phyloP scores from a whole-genome alignment of 1,140 invertebrate species.

The Pachyrhynchus sulphureomaculatus region DNA sequence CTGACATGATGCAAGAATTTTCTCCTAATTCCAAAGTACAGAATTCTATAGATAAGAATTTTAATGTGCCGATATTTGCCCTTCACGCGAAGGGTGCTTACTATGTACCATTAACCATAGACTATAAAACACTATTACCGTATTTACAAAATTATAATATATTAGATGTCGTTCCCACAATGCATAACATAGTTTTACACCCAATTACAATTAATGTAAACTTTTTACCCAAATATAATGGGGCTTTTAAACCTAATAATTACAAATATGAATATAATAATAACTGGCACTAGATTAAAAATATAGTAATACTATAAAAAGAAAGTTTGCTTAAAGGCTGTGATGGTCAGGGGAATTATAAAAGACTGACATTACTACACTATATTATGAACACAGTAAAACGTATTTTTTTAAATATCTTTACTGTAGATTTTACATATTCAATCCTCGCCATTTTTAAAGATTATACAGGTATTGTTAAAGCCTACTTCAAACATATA shows the following conservation, averaged over 20 bases:
- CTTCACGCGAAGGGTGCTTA: conserved; percentile 84
- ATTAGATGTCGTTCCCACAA: conserved; percentile 57
- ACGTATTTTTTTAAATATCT: too few species aligned
- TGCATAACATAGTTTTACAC: conserved; percentile 72
- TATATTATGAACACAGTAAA: neutral
- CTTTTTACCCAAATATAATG: conserved; percentile 55
- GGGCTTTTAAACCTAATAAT: conserved; percentile 22
- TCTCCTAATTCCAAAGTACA: conserved; percentile 27
- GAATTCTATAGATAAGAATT: conserved; percentile 47
- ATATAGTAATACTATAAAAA: too few species aligned
- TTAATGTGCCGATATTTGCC: conserved; percentile 74
- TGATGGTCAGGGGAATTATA: conserved; percentile 42
- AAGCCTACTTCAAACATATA: too few species aligned
- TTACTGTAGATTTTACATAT: too few species aligned
- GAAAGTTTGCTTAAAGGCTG: conserved; percentile 35
- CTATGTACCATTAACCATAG: conserved; percentile 88
- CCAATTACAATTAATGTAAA: conserved; percentile 90
- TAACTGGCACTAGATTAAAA: conserved; percentile 30
- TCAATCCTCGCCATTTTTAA: too few species aligned
- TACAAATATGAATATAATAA: conserved; percentile 35
- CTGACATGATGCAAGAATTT: conserved; percentile 30
- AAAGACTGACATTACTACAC: conserved; percentile 37
- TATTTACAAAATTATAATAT: conserved; percentile 64
- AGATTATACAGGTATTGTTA: too few species aligned
- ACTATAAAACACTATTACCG: conserved; percentile 71